Percentiles rank a stretch among this genome's conserved stretches.
Conservation (phyloP, 2,888 invertebrate species). For the Tyria jacobaeae region DNA sequence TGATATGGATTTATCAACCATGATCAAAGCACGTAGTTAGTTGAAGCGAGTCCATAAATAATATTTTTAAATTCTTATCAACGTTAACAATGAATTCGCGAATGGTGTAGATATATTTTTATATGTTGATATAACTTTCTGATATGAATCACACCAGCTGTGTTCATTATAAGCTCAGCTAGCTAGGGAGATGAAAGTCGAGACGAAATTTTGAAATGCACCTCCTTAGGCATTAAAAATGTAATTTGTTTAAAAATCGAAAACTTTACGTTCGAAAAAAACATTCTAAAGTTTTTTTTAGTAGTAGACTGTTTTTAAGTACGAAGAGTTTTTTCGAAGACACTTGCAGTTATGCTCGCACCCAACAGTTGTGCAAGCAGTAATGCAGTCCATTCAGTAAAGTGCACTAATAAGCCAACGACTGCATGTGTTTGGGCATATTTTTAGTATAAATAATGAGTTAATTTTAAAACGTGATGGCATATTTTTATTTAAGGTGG, state of each 20-base stretch:
- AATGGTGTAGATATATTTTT: slow-evolving; percentile 42
- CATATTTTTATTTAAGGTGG: neutral
- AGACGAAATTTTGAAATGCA: slow-evolving; percentile 7
- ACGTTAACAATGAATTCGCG: slow-evolving; percentile 45
- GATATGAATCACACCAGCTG: slow-evolving; percentile 78
- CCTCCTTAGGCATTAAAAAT: neutral
- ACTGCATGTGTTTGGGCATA: no score
- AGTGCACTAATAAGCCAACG: no score
- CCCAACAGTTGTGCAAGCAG: no score
- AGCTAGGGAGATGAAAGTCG: neutral
- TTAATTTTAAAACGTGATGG: neutral
- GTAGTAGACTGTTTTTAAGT: no score
- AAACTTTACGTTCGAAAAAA: neutral
- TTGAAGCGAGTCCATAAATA: neutral
- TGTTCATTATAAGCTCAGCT: slow-evolving; percentile 65
- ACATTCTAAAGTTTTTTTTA: no score
- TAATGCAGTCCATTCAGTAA: no score
- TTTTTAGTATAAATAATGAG: no score
- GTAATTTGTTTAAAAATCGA: neutral
- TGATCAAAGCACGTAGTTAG: neutral
- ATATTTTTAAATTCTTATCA: slow-evolving; percentile 20
- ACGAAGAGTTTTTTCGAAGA: no score
- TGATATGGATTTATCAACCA: neutral
- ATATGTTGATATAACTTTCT: slow-evolving; percentile 44
- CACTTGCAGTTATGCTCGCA: no score